Evolutionary conservation across 2,113 vertebrate genomes (phyloP), one percentile per base, ranked within the genome.

Genomic region (Heloderma charlesbogerti): DNA sequence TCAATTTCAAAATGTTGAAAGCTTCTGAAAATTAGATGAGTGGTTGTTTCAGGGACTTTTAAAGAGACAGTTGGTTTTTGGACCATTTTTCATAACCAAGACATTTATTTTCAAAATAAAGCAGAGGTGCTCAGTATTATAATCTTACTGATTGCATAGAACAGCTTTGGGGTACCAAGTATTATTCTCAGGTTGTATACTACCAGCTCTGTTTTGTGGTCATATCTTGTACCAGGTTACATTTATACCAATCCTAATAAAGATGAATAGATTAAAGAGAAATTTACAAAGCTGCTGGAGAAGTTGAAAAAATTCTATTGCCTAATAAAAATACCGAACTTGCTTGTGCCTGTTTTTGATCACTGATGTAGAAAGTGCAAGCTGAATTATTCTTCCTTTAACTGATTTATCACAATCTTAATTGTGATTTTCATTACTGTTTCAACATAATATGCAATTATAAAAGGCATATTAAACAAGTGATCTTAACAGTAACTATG

Each of bases 181-280:
- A 2, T 78, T 9, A 45, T 29, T 43, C 25, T 45, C 27, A 79
- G 25, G 77, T 79, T 79, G 25, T 79, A 45, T 57, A 31, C 18
- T 54, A 25, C 31, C 29, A 6, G 37, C 57, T 27, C n/a, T 72
- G 10, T 72, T 74, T 69, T 74, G 31, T 48, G 18, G 13, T 29
- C 22, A 4, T 12, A 22, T 34, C 67, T 69, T 71, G 43, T 78
- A 45, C 25, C 29, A 80, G 29, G 9, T 87, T 87, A 87, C 72
- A 87, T 74, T 87, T 57, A 37, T 74, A 74, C 29, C 84, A 48
- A 51, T 79, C 43, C 69, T 93, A 69, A 34, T 16, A 93, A 80
- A 22, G 0, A 69, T 75, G 8, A 77, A 13, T 10, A 0, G 6
- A 22, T 27, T 74, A 74, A 51, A 88, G 57, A 88, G 57, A 91